These are phyloP conservation scores for Gnathonemus longibarbis DNA, from an alignment of 2,113 vertebrate genomes.

Conservation along the genomic window DNA sequence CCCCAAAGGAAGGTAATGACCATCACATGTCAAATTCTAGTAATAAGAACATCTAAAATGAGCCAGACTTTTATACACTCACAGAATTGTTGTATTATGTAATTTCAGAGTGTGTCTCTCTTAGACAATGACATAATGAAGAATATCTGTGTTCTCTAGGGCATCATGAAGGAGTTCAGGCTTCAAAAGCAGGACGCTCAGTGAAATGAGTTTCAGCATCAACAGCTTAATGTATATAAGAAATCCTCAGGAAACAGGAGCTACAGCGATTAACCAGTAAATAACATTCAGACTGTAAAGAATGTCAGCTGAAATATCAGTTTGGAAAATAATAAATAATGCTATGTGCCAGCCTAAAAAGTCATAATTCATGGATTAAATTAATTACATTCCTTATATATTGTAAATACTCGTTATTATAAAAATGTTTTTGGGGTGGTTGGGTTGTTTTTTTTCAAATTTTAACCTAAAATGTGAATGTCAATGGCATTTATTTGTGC, in stretches of 20 bases:
- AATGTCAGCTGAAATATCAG: not conserved
- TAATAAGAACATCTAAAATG: not conserved
- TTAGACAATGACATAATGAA: not conserved
- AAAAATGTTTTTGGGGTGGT: not conserved
- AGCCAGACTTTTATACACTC: not conserved
- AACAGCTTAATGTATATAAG: not conserved
- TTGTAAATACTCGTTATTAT: not conserved
- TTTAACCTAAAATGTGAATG: not conserved
- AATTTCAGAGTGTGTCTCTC: not conserved
- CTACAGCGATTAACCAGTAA: not conserved
- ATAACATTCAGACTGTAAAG: not conserved
- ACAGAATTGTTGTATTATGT: not conserved
- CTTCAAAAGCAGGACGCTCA: constrained; percentile 44
- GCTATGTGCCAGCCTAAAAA: not conserved
- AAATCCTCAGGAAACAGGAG: not conserved
- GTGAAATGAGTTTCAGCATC: constrained; percentile 47
- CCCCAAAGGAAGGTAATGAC: constrained; percentile 48
- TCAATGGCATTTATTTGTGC: not conserved
- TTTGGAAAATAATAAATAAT: not conserved
- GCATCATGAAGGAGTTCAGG: constrained; percentile 41
- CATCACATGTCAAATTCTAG: not conserved
- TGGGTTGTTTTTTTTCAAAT: not conserved
- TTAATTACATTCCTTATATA: not conserved
- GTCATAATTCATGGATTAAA: not conserved
- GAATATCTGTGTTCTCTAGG: constrained; percentile 31